Base-by-base conservation (phyloP, 2,797 vertebrate genomes). In the Micrastur ruficollis region DNA sequence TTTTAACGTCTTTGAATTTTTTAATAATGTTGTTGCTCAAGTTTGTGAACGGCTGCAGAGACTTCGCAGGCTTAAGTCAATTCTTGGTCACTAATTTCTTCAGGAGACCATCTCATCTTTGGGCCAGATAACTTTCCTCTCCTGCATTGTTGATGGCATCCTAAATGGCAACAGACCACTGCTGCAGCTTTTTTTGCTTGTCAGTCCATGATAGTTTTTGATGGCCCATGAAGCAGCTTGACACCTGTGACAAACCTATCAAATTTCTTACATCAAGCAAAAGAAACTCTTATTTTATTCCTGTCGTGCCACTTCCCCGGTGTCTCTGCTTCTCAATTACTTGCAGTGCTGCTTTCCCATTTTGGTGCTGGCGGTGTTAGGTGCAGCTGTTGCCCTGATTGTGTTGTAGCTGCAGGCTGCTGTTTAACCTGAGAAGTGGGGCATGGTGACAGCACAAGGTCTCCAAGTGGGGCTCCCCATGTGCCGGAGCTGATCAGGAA, bases 351-450 rank as follows among this genome's bases (percentile, higher is more conserved):
- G 38, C 68, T 81, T 87, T 67, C 25, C n/a, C 46, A 4, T 87
- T 80, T 59, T 0, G 0, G 22, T 6, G 1, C 56, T 81, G 5
- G 1, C 34, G 4, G 5, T 15, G 11, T 67, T n/a, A 20, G 12
- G 15, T 32, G 34, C 29, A 34, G 16, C 18, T 5, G 12, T 85
- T 66, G 58, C 9, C 38, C 65, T 66, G 42, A 17, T 18, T 59
- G 22, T n/a, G 8, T 84, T 94, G 92, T 59, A 55, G 74, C 38
- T 71, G 40, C 53, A 38, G 31, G 26, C 29, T 68, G 53, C 2
- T 1, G 15, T 47, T 87, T 70, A 59, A 59, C 52, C 25, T 44
- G 44, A 84, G 58, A 67, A 85, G 17, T 6, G 21, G 17, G 11
- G 11, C 13, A 14, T 13, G 11, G 52, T 3, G 18, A 44, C 47